phyloP scores from a whole-genome alignment of 2,888 invertebrate genomes.

The Rhamphomyia laevipes region DNA sequence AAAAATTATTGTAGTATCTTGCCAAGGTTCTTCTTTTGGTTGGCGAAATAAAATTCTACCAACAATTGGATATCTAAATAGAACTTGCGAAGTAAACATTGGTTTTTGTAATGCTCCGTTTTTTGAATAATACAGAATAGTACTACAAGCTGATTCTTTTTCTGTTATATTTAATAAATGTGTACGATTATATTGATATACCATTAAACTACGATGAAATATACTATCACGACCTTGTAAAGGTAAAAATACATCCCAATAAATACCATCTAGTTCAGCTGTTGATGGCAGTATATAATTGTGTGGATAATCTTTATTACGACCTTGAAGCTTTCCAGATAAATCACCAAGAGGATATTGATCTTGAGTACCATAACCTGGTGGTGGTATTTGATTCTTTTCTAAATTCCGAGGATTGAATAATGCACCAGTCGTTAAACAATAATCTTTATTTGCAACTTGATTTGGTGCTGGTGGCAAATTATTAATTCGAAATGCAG shows the following conservation, averaged over 20 bases:
- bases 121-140: constrained; percentile 49
- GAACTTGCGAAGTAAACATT: constrained; percentile 66
- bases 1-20: constrained; percentile 73
- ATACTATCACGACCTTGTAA: constrained; percentile 69
- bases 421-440: constrained; percentile 58
- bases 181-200: constrained; percentile 28
- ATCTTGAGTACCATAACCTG: constrained; percentile 75
- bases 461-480: constrained; percentile 52
- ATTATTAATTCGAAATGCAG: constrained; percentile 58
- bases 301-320: constrained; percentile 57
- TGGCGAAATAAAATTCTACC: constrained; percentile 75
- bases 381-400: constrained; percentile 47
- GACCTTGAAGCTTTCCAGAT: constrained; percentile 69
- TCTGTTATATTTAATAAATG: constrained; percentile 28
- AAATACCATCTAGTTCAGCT: constrained; percentile 58
- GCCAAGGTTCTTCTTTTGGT: constrained; percentile 63
- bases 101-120: constrained; percentile 56
- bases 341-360: constrained; percentile 84
- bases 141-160: constrained; percentile 44
- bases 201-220: constrained; percentile 58
- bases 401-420: constrained; percentile 63
- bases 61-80: constrained; percentile 78
- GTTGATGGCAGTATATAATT: constrained; percentile 53
- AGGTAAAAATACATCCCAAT: constrained; percentile 78
- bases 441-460: constrained; percentile 41